Percentiles rank a stretch among this genome's conserved stretches.
phyloP scores from a whole-genome alignment of 2,888 invertebrate genomes.

The Galerucella calmariensis region DNA sequence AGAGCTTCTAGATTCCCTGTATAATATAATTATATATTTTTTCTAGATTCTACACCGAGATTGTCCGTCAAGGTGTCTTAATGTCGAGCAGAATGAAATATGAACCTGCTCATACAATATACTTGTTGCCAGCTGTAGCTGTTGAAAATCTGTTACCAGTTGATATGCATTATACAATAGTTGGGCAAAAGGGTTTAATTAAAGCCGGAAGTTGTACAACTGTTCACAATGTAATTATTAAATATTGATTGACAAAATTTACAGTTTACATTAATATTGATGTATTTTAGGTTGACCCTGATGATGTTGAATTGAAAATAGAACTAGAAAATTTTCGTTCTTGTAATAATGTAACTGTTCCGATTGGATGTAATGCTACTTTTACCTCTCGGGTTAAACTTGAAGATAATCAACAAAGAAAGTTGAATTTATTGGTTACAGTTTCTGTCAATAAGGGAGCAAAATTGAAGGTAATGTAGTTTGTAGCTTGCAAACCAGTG shows the following conservation, averaged over 20 bases:
- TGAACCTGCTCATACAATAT: conserved; percentile 86
- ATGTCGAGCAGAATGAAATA: conserved; percentile 56
- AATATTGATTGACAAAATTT: neutral
- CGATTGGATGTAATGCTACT: conserved; percentile 54
- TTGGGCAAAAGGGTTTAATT: conserved; percentile 58
- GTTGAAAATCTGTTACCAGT: conserved; percentile 90
- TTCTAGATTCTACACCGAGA: conserved; percentile 78
- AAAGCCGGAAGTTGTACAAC: conserved; percentile 59
- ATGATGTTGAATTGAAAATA: conserved; percentile 79
- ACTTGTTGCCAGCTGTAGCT: conserved; percentile 84
- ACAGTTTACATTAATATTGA: neutral
- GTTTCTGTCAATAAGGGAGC: conserved; percentile 59
- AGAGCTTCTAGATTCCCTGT: neutral
- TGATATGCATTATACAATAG: conserved; percentile 75
- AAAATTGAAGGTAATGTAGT: conserved; percentile 57
- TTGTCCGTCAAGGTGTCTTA: conserved; percentile 80
- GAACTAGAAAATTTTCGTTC: conserved; percentile 83
- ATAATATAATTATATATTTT: conserved; percentile 20
- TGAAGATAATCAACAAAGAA: conserved; percentile 77
- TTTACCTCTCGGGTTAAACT: conserved; percentile 71
- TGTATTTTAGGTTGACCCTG: conserved; percentile 74
- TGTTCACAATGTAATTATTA: conserved; percentile 56
- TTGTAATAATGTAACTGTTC: conserved; percentile 56
- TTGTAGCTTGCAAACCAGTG: neutral
- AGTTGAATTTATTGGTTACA: conserved; percentile 78